Base-by-base conservation (phyloP, 1,140 invertebrate genomes). In the Lepidurus arcticus region DNA sequence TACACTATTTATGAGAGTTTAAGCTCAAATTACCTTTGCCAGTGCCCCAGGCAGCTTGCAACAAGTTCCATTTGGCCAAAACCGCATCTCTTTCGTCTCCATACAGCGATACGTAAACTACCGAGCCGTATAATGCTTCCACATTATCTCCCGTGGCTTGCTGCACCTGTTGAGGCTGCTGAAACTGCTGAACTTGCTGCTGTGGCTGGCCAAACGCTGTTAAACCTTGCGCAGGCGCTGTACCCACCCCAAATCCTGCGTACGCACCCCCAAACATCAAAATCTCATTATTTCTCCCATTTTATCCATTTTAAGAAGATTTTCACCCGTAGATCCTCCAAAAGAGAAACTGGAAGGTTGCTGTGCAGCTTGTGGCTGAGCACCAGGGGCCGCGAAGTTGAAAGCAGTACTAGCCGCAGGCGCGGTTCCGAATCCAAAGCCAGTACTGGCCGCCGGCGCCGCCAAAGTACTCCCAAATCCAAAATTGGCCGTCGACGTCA, bases 31-130 rank as follows among this genome's bases (percentile, higher is more conserved):
- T 76, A 85, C 88, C 90, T 85, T 90, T 90, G 82, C 94, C 94
- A 77, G 88, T 90, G 2, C 96, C 97, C 95, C 96, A 98, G 81
- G 92, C 91, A 1, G 96, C 94, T 85, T 97, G 95, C 65, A 98
- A 85, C 78, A 96, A 90, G 84, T 98, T 98, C 92, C 94, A 97
- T 84, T 93, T 93, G 2, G 94, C 93, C 47, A 98, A 88, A 44
- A 95, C 92, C 79, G 91, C 90, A 84, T 98, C 96, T 47, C 95
- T 87, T 82, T 98, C 96, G 85, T 98, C 96, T 44, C 93, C 93
- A 85, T 94, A 98, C 26, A 97, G 89, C 75, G 91, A 90, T 73
- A 94, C 94, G 82, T 92, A 91, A 34, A 92, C 91, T 11, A 97
- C 90, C 0, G 94, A 92, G 81, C 91, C 91, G 73, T 91, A 89